Base-by-base conservation (phyloP, 2,797 vertebrate genomes). In the Parauchenoglanis punctatus region DNA sequence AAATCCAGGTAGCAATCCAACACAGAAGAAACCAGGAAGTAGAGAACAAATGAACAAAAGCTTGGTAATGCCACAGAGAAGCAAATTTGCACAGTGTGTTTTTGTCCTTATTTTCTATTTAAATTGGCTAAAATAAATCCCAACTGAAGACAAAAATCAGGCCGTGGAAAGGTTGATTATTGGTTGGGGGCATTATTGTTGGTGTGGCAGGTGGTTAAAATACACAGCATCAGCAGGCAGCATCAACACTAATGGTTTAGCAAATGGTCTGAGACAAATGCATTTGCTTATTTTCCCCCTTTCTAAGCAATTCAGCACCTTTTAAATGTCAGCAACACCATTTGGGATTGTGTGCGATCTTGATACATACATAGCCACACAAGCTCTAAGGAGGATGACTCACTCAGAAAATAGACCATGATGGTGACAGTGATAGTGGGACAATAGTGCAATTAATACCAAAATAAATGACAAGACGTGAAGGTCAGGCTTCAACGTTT, bases 301-400 rank as follows among this genome's bases (percentile, higher is more conserved):
- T 77, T 84, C 25, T 85, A 75, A 56, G 78, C 84, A 61, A 86
- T 81, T 80, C 85, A 67, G 76, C 52, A 68, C 65, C 85, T 59
- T 59, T 68, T 73, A 86, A 82, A 86, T 86, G 85, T 86, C 85
- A 86, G 78, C 35, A n/a, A 58, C 56, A 72, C 77, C 54, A 58
- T 81, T 65, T 81, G 78, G 78, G 40, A 86, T 40, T 8, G 49
- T 52, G 63, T 70, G 65, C 1, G 11, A 83, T 83, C 28, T 70
- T 70, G 28, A 52, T 81, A 63, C 81, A 49, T 49, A 18, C 44
- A 65, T 11, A 65, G 25, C 61, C 46, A 35, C 46, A 52, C 61
- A 70, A 49, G 23, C 18, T 68, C 28, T 35, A 35, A 56, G 3
- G 17, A 40, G 31, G 28, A 70, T 70, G 61, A 68, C 17, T 68